Evolutionary conservation across 64 coral and sea anemone genomes (phyloP).

Genomic region (Astreopora myriophthalma): DNA sequence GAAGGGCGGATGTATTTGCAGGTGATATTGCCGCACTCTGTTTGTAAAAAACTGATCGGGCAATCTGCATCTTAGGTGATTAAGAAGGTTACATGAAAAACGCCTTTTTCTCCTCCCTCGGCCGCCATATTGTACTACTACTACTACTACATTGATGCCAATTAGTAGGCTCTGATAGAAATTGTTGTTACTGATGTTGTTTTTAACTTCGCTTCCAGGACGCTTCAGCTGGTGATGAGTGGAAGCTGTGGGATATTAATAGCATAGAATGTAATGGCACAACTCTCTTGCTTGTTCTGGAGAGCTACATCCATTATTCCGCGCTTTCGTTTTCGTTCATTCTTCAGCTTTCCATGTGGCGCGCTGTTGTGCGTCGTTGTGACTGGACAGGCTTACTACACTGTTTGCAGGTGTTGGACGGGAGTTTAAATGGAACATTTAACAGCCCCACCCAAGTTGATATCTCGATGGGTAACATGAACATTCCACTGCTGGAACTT

Average conservation of each 20-base stretch:
- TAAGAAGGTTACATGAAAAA: too few species aligned
- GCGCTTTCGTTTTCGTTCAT: slow-evolving; percentile 94
- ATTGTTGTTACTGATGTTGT: too few species aligned
- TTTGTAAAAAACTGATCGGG: too few species aligned
- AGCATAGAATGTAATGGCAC: slow-evolving; percentile 90
- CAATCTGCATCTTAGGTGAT: too few species aligned
- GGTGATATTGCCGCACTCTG: too few species aligned
- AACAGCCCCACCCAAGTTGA: slow-evolving; percentile 78
- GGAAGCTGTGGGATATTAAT: slow-evolving; percentile 31
- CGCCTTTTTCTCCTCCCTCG: too few species aligned
- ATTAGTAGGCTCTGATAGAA: too few species aligned
- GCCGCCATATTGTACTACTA: too few species aligned
- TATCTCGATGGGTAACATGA: slow-evolving; percentile 54
- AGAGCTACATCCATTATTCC: slow-evolving; percentile 85
- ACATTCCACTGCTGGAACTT: slow-evolving; percentile 52
- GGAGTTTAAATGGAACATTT: slow-evolving; percentile 63
- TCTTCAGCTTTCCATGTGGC: slow-evolving; percentile 82
- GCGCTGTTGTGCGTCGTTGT: slow-evolving; percentile 50
- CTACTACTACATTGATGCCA: too few species aligned
- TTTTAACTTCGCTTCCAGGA: neutral
- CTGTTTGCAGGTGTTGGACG: slow-evolving; percentile 70
- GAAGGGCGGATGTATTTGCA: too few species aligned
- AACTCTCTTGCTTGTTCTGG: slow-evolving; percentile 83
- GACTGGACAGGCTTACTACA: slow-evolving; percentile 84
- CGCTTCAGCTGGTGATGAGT: neutral